Evolutionary conservation across 2,888 invertebrate genomes (phyloP), one percentile per base, ranked within the genome.

Genomic region (Andrena bucephala): DNA sequence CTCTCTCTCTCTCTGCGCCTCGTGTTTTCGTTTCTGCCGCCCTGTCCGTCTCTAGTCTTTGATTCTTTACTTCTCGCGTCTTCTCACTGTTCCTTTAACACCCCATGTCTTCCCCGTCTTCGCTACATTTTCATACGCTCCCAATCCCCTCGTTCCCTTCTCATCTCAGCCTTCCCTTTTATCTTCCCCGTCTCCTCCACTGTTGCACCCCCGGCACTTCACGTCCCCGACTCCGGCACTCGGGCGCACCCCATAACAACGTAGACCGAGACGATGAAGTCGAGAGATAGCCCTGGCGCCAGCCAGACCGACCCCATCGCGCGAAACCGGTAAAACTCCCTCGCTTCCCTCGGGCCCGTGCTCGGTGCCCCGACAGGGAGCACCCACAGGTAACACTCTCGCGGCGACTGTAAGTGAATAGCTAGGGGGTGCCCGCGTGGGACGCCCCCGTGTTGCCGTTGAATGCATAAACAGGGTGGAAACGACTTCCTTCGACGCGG

Each of bases 261-360:
- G 80, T 80, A 76, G 84, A 81, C 84, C 87, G 87, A 88, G 86
- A 86, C 90, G 89, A 91, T 89, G 87, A 89, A 87, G 89, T 87
- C 80, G 88, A 80, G 85, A 91, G 90, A 92, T 91, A 90, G 90
- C 88, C 85, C 88, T 86, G 92, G 91, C 91, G 90, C 90, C 91
- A 90, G 90, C 81, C 84, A 84, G 88, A 85, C 86, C 86, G 82
- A 83, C 85, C 84, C 84, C 85, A 84, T 69, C 81, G 83, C 83
- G 83, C 81, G 80, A 86, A 89, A 85, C 82, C 48, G 60, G 52
- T 60, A 54, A 72, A 86, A 75, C 72, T 69, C 77, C 52, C 50
- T 7, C 36, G 33, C 24, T 10, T 10, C 73, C 59, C 71, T 69
- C 59, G 10, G 36, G 13, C 50, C 75, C 50, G 31, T 20, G 42